Conservation (phyloP, 2,113 vertebrate species). For the Nipponia nippon region DNA sequence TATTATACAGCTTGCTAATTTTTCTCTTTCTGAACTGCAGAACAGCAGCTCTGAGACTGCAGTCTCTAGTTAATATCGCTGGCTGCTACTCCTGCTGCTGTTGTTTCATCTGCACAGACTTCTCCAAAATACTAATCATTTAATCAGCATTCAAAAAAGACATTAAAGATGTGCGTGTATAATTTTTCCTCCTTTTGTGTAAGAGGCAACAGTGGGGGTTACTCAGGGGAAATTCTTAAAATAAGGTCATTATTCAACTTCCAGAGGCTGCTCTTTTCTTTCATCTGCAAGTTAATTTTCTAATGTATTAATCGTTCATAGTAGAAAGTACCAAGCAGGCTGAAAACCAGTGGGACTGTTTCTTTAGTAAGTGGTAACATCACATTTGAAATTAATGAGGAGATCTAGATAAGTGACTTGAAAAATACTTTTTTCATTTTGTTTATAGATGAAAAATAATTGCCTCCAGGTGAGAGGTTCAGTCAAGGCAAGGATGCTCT, state of each 20-base stretch:
- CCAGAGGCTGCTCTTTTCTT: constrained; percentile 25
- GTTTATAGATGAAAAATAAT: neutral
- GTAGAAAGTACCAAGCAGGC: neutral
- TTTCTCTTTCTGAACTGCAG: neutral
- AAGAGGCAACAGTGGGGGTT: constrained; percentile 1
- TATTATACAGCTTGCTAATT: neutral
- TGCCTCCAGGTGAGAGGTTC: neutral
- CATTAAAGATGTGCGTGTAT: constrained; percentile 2
- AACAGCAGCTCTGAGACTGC: neutral
- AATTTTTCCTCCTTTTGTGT: constrained; percentile 25
- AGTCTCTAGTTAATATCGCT: neutral
- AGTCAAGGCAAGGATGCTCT: neutral
- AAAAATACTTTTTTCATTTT: neutral
- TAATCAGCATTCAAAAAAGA: constrained; percentile 39
- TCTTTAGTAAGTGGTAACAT: neutral
- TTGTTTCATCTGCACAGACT: constrained; percentile 13
- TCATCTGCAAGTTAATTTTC: constrained; percentile 46
- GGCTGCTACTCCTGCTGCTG: constrained; percentile 26
- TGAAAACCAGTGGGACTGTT: neutral
- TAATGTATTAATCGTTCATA: neutral
- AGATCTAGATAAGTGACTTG: neutral
- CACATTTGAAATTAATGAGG: neutral
- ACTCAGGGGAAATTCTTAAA: constrained; percentile 46
- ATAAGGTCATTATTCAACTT: constrained; percentile 40
- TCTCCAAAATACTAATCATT: constrained; percentile 18